Evolutionary conservation across 1,140 invertebrate genomes (phyloP).

Genomic region (Zophobas atratus): DNA sequence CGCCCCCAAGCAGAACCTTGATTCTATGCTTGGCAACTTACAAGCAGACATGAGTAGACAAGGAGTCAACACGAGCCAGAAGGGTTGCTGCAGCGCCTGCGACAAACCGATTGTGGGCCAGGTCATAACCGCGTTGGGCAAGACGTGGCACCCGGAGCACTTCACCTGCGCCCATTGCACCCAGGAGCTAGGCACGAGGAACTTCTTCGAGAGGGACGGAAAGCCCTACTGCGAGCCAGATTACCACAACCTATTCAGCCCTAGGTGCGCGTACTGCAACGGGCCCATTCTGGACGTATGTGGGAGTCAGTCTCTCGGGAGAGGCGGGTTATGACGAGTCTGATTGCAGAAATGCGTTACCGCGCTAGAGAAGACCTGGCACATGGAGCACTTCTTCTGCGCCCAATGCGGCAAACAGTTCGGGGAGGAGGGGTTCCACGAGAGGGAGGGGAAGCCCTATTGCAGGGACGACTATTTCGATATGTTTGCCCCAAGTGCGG

Average conservation of each 20-base stretch:
- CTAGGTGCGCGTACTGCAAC: constrained; percentile 98
- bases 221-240: constrained; percentile 98
- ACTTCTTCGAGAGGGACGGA: constrained; percentile 98
- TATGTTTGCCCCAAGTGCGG: constrained; percentile 99
- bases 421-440: constrained; percentile 97
- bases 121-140: constrained; percentile 96
- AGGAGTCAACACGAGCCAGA: constrained; percentile 97
- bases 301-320: background rate
- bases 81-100: constrained; percentile 98
- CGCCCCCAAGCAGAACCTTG: constrained; percentile 73
- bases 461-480: constrained; percentile 97
- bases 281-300: constrained; percentile 97
- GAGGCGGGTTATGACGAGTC: background rate
- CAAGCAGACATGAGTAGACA: constrained; percentile 97
- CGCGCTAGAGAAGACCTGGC: constrained; percentile 98
- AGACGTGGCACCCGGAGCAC: constrained; percentile 99
- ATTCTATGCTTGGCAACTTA: constrained; percentile 94
- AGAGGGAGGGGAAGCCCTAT: constrained; percentile 94
- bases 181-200: constrained; percentile 95
- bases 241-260: constrained; percentile 98
- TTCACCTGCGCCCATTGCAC: constrained; percentile 98
- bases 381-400: constrained; percentile 99
- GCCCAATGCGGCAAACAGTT: constrained; percentile 98
- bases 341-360: constrained; percentile 96
- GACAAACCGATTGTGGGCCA: constrained; percentile 97